Base-by-base conservation (phyloP, 1,140 invertebrate genomes). In the Asbolus verrucosus region DNA sequence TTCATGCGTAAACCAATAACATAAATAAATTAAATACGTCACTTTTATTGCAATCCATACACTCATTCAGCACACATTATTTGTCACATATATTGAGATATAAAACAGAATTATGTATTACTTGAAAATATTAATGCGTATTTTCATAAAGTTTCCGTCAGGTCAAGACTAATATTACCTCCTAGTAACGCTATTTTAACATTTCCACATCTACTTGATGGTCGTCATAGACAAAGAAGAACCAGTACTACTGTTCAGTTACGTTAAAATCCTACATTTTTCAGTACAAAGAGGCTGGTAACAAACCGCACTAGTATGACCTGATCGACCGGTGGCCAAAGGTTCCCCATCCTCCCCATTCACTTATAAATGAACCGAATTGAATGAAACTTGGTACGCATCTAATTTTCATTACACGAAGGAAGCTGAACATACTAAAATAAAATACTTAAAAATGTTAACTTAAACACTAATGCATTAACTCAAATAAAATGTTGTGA, bases 221-320 rank as follows among this genome's bases (percentile, higher is more conserved):
- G n/a, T 41, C 18, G 14, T 36, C 30, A 39, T 27, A 54, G 46
- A 54, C 13, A 21, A 54, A 9, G 46, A 13, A 18, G 62, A 46
- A 24, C 16, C 24, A 24, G 62, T 6, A 65, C 41, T 65, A 18
- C 18, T 43, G 15, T 21, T 65, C 24, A 65, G 11, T 2, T 65
- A 5, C 27, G 62, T 24, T 31, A 65, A 43, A 27, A 65, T 39
- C 15, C 24, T 41, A 46, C 62, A 65, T 14, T 41, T 65, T 16
- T 65, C 38, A 1, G 81, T 81, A 77, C 88, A 85, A 6, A 86
- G 84, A 39, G 85, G 84, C 78, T 91, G 89, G 80, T 91, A 92
- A 73, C 92, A 94, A 0, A 96, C 92, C 6, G 93, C 93, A 46
- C 94, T 93, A 0, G 94, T 93, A 80, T 96, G 94, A 4, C 94